Conservation (phyloP, 2,113 vertebrate genomes). For the Stictonetta naevosa region DNA sequence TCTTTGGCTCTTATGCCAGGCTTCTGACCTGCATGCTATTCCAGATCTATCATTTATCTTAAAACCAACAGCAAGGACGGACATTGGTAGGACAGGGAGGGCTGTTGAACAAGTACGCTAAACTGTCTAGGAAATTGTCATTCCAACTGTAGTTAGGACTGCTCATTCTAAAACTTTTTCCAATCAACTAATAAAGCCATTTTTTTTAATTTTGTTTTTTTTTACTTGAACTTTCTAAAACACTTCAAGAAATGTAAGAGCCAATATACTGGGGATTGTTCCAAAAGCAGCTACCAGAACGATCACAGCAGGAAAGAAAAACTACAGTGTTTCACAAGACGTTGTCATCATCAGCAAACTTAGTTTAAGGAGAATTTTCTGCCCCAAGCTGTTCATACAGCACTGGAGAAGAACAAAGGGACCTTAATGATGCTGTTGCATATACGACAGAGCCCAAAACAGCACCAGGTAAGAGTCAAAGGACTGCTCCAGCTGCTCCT, state of each 20-base stretch:
- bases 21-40: neutral
- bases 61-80: neutral
- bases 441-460: neutral
- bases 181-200: neutral
- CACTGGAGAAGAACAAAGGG: slow-evolving; percentile 1
- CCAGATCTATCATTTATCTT: neutral
- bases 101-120: neutral
- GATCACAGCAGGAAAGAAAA: neutral
- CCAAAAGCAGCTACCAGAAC: neutral
- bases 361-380: neutral
- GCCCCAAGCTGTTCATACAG: neutral
- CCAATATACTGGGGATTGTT: neutral
- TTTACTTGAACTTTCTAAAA: neutral
- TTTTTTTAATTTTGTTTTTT: neutral
- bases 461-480: neutral
- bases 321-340: neutral
- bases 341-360: neutral
- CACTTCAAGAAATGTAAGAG: neutral
- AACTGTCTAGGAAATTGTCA: neutral
- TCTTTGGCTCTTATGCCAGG: neutral
- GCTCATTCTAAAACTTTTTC: neutral
- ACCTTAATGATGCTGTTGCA: neutral
- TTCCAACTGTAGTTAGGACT: neutral
- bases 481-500: neutral
- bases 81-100: neutral